Evolutionary conservation across 2,888 invertebrate genomes (phyloP), one percentile per base, ranked within the genome.

Genomic region (Anorthoa munda): DNA sequence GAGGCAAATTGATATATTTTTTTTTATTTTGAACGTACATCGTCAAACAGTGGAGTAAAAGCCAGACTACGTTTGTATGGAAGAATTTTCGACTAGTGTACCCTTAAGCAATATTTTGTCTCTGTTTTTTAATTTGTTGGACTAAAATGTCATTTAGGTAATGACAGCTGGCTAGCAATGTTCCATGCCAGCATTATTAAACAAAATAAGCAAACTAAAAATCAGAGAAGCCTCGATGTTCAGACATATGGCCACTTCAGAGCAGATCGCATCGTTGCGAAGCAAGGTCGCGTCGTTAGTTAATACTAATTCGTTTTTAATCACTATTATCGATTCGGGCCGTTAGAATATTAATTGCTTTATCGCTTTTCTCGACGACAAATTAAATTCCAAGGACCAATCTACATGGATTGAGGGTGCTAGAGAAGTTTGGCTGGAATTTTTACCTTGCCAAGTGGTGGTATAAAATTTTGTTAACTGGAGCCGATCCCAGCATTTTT

Each of bases 311-410:
- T 71, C 2, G 66, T 66, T 68, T 79, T 70, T 70, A 64, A 81
- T 79, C 66, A 81, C 58, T 66, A 5, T 66, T 59, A 55, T 72
- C 21, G 50, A 81, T 76, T 68, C 21, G 3, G 26, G 7, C 2
- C 31, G 31, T 21, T 17, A 48, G 48, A 26, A 71, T 55, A 64
- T 77, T 64, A 67, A 72, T 81, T 64, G 39, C 59, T 59, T 67
- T 5, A 58, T 26, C 61, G 63, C 13, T 61, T 63, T 71, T 66
- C 53, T 65, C 53, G 15, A 17, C 4, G 45, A 45, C 11, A 68
- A 60, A 78, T 78, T 68, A 75, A 81, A 78, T 81, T 81, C 64
- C 75, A 17, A 13, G 3, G 56, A 60, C 50, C 13, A 51, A 51
- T 77, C 31, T 48, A 53, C 17, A 17, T 39, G 9, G 23, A 26